A percentile compares a stretch with the other conserved stretches of the same genome.
Conservation (phyloP, 1,140 invertebrate species). For the Zaprionus camerounensis region DNA sequence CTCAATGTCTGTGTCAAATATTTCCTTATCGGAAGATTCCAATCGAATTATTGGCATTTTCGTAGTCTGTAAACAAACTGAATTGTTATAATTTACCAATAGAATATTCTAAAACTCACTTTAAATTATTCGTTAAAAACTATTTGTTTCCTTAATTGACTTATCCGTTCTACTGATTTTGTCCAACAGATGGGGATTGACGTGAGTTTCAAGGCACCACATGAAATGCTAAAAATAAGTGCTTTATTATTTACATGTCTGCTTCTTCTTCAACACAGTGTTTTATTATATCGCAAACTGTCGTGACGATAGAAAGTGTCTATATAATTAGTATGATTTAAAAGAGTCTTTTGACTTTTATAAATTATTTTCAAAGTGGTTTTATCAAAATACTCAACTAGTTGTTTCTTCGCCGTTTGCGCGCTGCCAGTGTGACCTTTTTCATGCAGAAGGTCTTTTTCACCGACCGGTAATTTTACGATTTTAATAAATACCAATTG, state of each 20-base stretch:
- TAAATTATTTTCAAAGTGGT: not conserved
- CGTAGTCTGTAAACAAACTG: not conserved
- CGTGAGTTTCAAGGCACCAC: constrained; percentile 41
- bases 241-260: constrained; percentile 34
- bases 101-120: not conserved
- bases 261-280: constrained; percentile 7
- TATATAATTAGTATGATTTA: not conserved
- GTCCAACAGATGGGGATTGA: constrained; percentile 18
- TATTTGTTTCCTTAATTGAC: not conserved
- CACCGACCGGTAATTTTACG: not conserved
- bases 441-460: not conserved
- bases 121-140: not conserved
- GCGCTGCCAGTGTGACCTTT: constrained; percentile 21
- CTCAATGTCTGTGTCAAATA: constrained; percentile 98
- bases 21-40: constrained; percentile 97
- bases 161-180: constrained; percentile 12
- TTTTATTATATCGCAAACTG: constrained; percentile 10
- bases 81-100: not conserved
- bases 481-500: constrained; percentile 9
- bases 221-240: constrained; percentile 44
- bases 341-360: not conserved
- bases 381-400: not conserved
- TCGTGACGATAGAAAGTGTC: constrained; percentile 9
- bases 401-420: not conserved
- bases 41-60: constrained; percentile 94